Base-by-base conservation (phyloP, 53 echinoderm and acorn worm genomes). In the Crossaster papposus region DNA sequence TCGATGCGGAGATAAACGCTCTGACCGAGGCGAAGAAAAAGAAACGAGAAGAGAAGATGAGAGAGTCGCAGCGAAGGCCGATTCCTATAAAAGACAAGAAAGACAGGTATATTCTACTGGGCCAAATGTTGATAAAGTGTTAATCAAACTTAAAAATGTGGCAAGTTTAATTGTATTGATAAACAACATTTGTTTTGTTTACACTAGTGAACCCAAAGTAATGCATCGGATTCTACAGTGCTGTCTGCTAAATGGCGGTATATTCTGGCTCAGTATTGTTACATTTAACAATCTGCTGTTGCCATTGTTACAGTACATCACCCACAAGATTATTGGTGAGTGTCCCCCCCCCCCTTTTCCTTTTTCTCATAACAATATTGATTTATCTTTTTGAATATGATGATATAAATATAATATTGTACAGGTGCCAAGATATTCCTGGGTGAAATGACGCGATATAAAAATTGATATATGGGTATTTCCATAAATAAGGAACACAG, bases 201-300 rank as follows among this genome's bases (percentile, higher is more conserved):
- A 58, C 17, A 44, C 44, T n/a, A 97, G 97, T 77, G 95, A 95
- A 28, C 95, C 93, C 14, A 91, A 92, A 53, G 93, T 97, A 1
- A 93, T 95, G 94, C 93, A 95, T 30, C 90, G 95, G 18, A 95
- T 97, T 1, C 81, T 97, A 14, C 97, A 97, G 83, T 97, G 97
- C 70, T 95, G 95, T 89, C 92, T 94, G 51, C 89, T 97, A 65
- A 97, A 97, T 72, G 95, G 94, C 22, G 97, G 97, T 23, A 82
- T 97, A 2, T 97, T 97, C 88, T 95, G 97, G 95, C 89, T 95
- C 0, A 97, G 97, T 44, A 89, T 97, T 1, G 85, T 94, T 3
- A 85, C 90, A 6, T 97, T 97, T 82, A 94, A 97, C 89, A 83
- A 72, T 73, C 36, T 93, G n/a, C 33, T 97, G 17, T 77, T 97